Evolutionary conservation across 2,888 invertebrate species (phyloP).

Genomic region (Laothoe populi): DNA sequence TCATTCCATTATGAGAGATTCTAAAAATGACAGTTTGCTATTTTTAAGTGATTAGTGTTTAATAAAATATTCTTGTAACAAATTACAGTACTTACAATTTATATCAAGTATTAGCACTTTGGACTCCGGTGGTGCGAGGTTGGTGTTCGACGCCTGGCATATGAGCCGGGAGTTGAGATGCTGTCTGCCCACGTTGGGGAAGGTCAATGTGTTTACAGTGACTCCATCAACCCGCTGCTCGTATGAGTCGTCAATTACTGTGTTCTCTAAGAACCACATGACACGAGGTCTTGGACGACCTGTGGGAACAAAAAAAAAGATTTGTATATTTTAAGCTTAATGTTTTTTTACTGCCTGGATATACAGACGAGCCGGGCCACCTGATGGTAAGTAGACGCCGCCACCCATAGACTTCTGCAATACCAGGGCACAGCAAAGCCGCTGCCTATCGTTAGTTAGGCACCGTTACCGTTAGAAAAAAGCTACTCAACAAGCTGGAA

Average conservation of each 20-base stretch:
- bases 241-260: constrained; percentile 92
- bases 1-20: too few relatives aligned
- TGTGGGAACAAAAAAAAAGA: constrained; percentile 52
- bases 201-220: constrained; percentile 91
- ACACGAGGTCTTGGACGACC: constrained; percentile 91
- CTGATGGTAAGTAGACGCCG: too few relatives aligned
- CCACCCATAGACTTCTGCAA: too few relatives aligned
- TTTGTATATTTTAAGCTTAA: neutral
- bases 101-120: constrained; percentile 92
- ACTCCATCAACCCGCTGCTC: constrained; percentile 88
- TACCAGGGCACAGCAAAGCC: too few relatives aligned
- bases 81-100: constrained; percentile 87
- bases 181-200: constrained; percentile 91
- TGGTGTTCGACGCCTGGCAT: constrained; percentile 95
- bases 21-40: too few relatives aligned
- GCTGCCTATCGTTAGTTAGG: too few relatives aligned
- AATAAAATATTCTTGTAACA: neutral
- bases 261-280: constrained; percentile 94
- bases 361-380: too few relatives aligned
- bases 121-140: constrained; percentile 90
- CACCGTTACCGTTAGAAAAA: too few relatives aligned
- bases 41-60: neutral
- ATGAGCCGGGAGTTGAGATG: constrained; percentile 93
- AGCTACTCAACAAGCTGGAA: too few relatives aligned
- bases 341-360: too few relatives aligned